Percentiles rank a stretch among this genome's conserved stretches.
Evolutionary conservation across 2,797 vertebrate species (phyloP).

Genomic region (Sebastes nivosus): DNA sequence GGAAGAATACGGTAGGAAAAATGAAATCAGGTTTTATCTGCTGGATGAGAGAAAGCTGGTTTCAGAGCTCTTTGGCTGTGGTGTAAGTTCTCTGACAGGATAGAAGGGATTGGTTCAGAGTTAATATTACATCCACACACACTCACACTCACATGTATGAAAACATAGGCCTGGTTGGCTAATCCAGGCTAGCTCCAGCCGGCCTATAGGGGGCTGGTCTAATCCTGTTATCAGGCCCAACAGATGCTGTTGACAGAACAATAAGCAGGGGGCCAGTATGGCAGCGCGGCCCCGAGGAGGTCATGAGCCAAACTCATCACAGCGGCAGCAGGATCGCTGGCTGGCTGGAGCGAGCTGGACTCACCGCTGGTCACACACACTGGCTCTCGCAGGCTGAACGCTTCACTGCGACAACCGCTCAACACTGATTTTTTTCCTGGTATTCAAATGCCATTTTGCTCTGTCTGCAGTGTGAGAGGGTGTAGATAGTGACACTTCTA

Average conservation of each 20-base stretch:
- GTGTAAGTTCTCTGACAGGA: conserved; percentile 30
- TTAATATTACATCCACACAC: conserved; percentile 38
- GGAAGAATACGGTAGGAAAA: neutral
- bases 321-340: conserved; percentile 63
- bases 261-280: conserved; percentile 71
- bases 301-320: conserved; percentile 75
- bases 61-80: conserved; percentile 14
- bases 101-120: conserved; percentile 39
- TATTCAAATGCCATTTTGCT: conserved; percentile 33
- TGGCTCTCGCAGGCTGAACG: conserved; percentile 14
- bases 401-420: conserved; percentile 12
- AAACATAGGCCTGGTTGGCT: conserved; percentile 58
- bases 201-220: conserved; percentile 71
- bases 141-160: conserved; percentile 19
- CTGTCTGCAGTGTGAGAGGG: conserved; percentile 26
- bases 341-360: conserved; percentile 51
- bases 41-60: conserved; percentile 7
- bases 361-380: conserved; percentile 41
- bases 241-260: conserved; percentile 83
- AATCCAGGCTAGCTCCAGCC: conserved; percentile 67
- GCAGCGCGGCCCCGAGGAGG: conserved; percentile 64
- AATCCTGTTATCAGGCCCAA: conserved; percentile 81
- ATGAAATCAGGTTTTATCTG: conserved; percentile 16
- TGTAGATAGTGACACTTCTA: neutral
- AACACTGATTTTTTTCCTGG: conserved; percentile 31